Base-by-base conservation (phyloP, 2,113 vertebrate species). In the Fukomys damarensis region DNA sequence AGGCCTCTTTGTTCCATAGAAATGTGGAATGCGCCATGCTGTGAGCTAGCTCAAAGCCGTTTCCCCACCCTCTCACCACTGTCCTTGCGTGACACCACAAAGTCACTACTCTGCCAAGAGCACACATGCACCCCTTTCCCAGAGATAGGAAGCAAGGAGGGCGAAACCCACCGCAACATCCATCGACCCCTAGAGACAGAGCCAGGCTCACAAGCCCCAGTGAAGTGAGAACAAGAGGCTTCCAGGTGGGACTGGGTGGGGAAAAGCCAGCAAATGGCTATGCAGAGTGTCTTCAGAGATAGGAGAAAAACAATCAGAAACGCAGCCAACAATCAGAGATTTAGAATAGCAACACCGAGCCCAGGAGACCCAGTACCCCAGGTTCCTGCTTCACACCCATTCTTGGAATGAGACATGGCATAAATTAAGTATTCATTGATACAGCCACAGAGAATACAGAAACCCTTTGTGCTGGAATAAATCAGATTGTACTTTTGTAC, bases 391-490 rank as follows among this genome's bases (percentile, higher is more conserved):
- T 80, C 76, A 19, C 35, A 52, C 14, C 86, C 96, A n/a, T 79
- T n/a, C 61, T 14, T 81, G 61, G 86, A 86, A 86, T 6, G 76
- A 65, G 65, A n/a, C 22, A 5, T 52, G 84, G 52, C 52, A 58
- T 68, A 38, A 54, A 89, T 35, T n/a, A 85, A 80, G 58, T 54
- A 96, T 43, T 54, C 84, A 82, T 77, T 79, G 61, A 89, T 54
- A 85, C 5, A 58, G 46, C 79, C 77, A 43, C 12, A 38, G 80
- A 43, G 66, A 82, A 70, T 2, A 76, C 22, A 70, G 59, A 63
- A 77, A 17, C 28, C 43, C 35, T 89, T 54, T 70, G 76, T 70
- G 70, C 89, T 63, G 26, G 46, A 86, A 56, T 41, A 63, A 91
- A 95, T 46, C 4, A 43, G 59, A 54, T 79, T 28, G 10, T n/a